phyloP scores from a whole-genome alignment of 2,797 vertebrate species.

The Helarctos malayanus region DNA sequence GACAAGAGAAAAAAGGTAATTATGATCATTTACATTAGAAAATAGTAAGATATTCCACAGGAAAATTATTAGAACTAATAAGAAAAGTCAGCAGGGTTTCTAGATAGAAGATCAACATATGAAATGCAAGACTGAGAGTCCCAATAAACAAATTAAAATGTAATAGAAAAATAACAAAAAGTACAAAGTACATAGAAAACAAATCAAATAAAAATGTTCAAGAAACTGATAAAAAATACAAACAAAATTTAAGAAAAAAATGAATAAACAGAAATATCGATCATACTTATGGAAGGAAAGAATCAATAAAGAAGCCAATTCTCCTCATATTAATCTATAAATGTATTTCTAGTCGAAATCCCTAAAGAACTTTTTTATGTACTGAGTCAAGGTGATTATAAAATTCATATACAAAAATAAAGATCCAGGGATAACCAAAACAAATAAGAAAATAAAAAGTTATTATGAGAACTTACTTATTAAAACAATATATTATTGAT shows the following conservation, averaged over 20 bases:
- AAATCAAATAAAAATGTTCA: neutral
- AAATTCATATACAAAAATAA: constrained; percentile 38
- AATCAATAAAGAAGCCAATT: neutral
- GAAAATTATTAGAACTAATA: constrained; percentile 59
- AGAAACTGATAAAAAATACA: neutral
- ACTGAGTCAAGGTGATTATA: constrained; percentile 41
- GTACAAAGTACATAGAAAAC: neutral
- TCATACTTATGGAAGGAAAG: neutral
- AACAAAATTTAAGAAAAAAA: neutral
- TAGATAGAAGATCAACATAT: constrained; percentile 9
- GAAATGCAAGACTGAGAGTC: constrained; percentile 34
- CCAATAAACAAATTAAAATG: constrained; percentile 54
- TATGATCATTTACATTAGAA: neutral
- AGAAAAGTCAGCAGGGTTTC: constrained; percentile 50
- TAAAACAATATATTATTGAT: constrained; percentile 41
- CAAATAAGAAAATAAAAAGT: neutral
- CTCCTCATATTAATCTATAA: neutral
- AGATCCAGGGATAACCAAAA: neutral
- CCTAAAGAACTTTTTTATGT: neutral
- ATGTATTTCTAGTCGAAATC: neutral
- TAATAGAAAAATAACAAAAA: constrained; percentile 37
- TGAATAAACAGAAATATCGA: neutral
- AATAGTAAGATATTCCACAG: neutral
- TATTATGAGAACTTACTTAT: neutral
- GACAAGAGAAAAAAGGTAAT: neutral